Percentiles rank a stretch among this genome's conserved stretches.
These are phyloP conservation scores for Cottoperca gobio DNA, from an alignment of 2,797 vertebrate species.

Conservation along the genomic window DNA sequence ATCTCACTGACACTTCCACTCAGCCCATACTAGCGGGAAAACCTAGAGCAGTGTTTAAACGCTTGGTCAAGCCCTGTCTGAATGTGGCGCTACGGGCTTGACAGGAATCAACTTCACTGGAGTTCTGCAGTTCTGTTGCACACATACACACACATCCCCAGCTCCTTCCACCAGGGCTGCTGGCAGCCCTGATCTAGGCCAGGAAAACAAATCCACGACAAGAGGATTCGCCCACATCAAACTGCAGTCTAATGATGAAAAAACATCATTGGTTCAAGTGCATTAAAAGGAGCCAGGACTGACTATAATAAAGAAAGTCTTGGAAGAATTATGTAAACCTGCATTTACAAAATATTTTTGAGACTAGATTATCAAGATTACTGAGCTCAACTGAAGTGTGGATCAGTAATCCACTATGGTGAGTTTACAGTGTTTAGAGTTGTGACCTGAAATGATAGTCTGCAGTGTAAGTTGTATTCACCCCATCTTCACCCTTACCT, in stretches of 20 bases:
- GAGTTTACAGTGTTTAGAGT: conserved; percentile 33
- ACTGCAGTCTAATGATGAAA: conserved; percentile 42
- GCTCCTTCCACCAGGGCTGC: not conserved
- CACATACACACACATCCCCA: conserved; percentile 19
- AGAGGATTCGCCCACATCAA: conserved; percentile 43
- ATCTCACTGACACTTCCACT: conserved; percentile 68
- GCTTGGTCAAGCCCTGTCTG: conserved; percentile 76
- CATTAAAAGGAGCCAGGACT: conserved; percentile 16
- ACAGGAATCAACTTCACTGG: conserved; percentile 75
- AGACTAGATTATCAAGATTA: not conserved
- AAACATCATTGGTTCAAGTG: conserved; percentile 5
- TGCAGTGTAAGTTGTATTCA: conserved; percentile 32
- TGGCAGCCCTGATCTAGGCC: conserved; percentile 46
- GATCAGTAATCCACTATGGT: conserved; percentile 18
- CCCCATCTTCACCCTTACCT: conserved; percentile 52
- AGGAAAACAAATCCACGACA: conserved; percentile 59
- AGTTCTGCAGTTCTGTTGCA: conserved; percentile 45
- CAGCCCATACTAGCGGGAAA: conserved; percentile 67
- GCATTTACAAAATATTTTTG: not conserved
- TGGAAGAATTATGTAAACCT: not conserved
- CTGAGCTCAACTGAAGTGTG: conserved; percentile 2
- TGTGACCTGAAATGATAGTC: conserved; percentile 56
- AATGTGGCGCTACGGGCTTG: conserved; percentile 65
- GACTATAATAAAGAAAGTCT: conserved; percentile 4
- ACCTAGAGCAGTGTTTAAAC: conserved; percentile 76